phyloP scores from a whole-genome alignment of 2,797 vertebrate genomes.

The Petrocephalus schoutedeni region DNA sequence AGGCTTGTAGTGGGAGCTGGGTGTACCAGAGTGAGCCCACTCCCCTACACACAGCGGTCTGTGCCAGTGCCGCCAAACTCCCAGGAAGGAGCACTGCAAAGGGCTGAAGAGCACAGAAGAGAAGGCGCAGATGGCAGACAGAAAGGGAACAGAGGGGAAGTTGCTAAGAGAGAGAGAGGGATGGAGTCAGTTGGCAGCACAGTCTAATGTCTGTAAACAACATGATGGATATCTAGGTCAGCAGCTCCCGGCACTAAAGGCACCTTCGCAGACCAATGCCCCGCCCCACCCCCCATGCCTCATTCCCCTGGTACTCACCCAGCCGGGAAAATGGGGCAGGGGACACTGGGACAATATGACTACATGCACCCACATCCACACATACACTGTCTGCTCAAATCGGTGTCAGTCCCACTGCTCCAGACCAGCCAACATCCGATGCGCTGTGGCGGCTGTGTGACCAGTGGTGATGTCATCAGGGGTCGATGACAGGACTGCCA shows the following conservation, averaged over 20 bases:
- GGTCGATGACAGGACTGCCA: neutral
- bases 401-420: neutral
- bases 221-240: conserved; percentile 18
- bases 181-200: conserved; percentile 13
- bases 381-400: neutral
- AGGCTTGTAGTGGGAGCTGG: neutral
- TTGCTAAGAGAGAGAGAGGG: conserved; percentile 16
- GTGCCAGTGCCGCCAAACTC: neutral
- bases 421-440: neutral
- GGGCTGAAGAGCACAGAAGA: conserved; percentile 19
- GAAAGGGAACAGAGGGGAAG: conserved; percentile 23
- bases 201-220: conserved; percentile 15
- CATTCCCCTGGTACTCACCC: conserved; percentile 2
- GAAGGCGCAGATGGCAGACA: neutral
- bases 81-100: conserved; percentile 26
- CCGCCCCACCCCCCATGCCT: neutral
- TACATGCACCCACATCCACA: neutral
- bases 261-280: conserved; percentile 6
- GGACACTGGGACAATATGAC: conserved; percentile 1
- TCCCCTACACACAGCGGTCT: neutral
- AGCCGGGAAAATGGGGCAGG: conserved; percentile 6
- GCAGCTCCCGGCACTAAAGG: conserved; percentile 3
- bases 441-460: neutral
- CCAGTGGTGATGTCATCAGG: neutral
- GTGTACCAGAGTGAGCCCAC: neutral